Evolutionary conservation across 2,797 vertebrate genomes (phyloP).

Genomic region (Cirrhinus mrigala): DNA sequence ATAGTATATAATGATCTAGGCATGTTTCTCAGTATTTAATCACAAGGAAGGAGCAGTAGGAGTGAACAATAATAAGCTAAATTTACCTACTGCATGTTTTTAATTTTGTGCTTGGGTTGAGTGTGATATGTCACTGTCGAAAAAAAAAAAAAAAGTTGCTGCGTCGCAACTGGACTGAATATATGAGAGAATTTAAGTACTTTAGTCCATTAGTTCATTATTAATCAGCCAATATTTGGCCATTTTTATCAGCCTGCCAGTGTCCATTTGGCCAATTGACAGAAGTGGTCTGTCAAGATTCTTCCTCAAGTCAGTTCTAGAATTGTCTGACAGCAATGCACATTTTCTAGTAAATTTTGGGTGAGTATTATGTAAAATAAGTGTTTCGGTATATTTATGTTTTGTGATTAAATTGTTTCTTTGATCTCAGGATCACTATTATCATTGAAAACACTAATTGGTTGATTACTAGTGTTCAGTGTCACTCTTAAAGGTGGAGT

Average conservation of each 20-base stretch:
- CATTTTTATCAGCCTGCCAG: background rate
- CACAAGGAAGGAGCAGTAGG: background rate
- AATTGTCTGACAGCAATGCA: background rate
- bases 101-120: constrained; percentile 1
- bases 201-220: background rate
- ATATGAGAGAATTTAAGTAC: background rate
- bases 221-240: background rate
- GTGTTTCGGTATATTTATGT: background rate
- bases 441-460: too few species aligned
- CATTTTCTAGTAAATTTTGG: too few species aligned
- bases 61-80: constrained; percentile 2
- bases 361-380: too few species aligned
- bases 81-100: background rate
- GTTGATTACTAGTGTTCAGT: too few species aligned
- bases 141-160: constrained; percentile 15
- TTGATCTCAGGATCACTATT: background rate
- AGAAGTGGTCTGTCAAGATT: background rate
- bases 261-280: background rate
- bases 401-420: background rate
- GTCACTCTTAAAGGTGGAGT: too few species aligned
- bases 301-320: background rate
- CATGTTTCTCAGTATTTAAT: background rate
- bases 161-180: too few species aligned
- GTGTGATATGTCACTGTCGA: background rate
- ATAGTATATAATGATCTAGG: background rate